Percentiles rank a stretch among this genome's conserved stretches.
Evolutionary conservation across 37 sponge, comb jelly and placozoan species (phyloP).

Genomic region (Mnemiopsis leidyi): DNA sequence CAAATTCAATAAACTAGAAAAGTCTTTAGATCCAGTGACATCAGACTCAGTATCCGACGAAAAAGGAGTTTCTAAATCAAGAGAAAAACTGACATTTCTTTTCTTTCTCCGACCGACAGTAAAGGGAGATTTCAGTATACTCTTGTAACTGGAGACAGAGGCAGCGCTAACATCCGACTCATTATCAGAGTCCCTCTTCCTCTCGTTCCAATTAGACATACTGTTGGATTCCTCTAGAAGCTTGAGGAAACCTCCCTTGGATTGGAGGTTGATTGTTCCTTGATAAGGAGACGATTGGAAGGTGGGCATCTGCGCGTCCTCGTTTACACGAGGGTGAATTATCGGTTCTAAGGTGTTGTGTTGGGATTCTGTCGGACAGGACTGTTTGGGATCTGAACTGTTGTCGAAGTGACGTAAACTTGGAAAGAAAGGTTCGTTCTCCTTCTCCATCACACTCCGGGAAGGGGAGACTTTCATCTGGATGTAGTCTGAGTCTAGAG

Average conservation of each 20-base stretch:
- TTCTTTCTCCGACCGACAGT: not conserved
- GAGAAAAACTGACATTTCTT: conserved; percentile 32
- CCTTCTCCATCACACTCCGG: not conserved
- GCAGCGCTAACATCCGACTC: conserved; percentile 36
- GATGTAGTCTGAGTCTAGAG: conserved; percentile 24
- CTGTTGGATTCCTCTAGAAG: conserved; percentile 53
- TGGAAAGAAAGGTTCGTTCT: not conserved
- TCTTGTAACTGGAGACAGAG: not conserved
- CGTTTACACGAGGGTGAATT: not conserved
- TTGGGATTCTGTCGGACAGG: not conserved
- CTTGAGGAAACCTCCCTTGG: conserved; percentile 39
- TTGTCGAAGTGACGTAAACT: not conserved
- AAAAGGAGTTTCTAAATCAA: not conserved
- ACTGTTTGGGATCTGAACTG: not conserved
- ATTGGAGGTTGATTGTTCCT: conserved; percentile 21
- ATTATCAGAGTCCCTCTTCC: not conserved
- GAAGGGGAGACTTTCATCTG: conserved; percentile 46
- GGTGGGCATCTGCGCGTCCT: conserved; percentile 44
- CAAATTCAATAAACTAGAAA: conserved; percentile 28
- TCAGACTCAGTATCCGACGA: not conserved
- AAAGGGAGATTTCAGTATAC: conserved; percentile 54
- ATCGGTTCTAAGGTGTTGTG: not conserved
- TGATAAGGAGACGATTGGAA: conserved; percentile 27
- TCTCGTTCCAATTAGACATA: not conserved
- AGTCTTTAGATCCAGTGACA: not conserved